Evolutionary conservation across 2,797 vertebrate species (phyloP).

Genomic region (Eremophila alpestris): DNA sequence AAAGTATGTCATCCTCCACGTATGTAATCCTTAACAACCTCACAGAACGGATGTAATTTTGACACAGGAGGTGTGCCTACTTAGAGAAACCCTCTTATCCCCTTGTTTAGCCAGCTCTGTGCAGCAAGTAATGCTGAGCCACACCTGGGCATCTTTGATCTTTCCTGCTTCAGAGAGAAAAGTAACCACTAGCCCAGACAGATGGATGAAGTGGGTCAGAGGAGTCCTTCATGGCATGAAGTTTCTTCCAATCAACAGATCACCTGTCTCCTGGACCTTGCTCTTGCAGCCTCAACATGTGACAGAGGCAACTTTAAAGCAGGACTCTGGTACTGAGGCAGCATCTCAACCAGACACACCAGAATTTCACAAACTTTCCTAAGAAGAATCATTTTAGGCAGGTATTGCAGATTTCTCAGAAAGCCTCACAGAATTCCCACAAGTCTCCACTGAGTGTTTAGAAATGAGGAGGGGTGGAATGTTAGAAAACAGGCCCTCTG

Average conservation of each 20-base stretch:
- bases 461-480: not conserved
- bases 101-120: not conserved
- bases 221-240: not conserved
- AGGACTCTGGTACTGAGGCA: not conserved
- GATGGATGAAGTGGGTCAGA: not conserved
- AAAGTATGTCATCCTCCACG: not conserved
- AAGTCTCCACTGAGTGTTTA: not conserved
- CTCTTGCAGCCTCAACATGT: not conserved
- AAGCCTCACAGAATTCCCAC: not conserved
- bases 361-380: not conserved
- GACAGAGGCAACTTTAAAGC: not conserved
- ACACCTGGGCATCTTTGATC: conserved; percentile 17
- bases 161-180: not conserved
- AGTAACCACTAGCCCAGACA: not conserved
- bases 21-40: not conserved
- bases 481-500: not conserved
- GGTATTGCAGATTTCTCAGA: not conserved
- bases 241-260: not conserved
- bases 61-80: not conserved
- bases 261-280: not conserved
- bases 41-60: not conserved
- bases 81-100: not conserved
- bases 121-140: not conserved
- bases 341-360: not conserved
- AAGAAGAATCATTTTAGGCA: not conserved